Evolutionary conservation across 2,888 invertebrate genomes (phyloP).

Genomic region (Erebia palarica): DNA sequence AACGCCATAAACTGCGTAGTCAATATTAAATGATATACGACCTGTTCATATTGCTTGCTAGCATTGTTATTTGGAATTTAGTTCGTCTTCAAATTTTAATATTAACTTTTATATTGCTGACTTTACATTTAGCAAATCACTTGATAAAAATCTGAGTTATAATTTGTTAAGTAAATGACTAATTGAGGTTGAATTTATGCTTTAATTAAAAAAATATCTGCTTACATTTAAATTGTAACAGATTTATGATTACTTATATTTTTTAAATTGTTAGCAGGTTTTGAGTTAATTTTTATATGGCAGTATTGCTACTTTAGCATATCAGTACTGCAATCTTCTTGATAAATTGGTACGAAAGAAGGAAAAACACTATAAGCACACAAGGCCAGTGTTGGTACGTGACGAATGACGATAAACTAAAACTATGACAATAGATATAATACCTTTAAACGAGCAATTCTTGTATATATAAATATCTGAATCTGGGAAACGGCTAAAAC

Average conservation of each 20-base stretch:
- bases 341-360: background rate
- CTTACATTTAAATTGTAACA: background rate
- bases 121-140: background rate
- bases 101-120: slow-evolving; percentile 10
- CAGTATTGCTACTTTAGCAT: background rate
- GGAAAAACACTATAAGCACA: background rate
- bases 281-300: background rate
- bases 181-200: background rate
- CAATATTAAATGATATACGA: slow-evolving; percentile 30
- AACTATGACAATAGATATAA: background rate
- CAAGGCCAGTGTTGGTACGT: background rate
- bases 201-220: background rate
- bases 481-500: too few relatives aligned
- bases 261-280: background rate
- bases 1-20: slow-evolving; percentile 32
- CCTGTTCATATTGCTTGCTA: slow-evolving; percentile 26
- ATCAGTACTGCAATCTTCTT: background rate
- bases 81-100: background rate
- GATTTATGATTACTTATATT: background rate
- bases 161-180: background rate
- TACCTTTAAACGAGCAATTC: too few relatives aligned
- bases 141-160: too few relatives aligned
- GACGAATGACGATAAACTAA: slow-evolving; percentile 5
- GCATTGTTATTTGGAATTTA: background rate
- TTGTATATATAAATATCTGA: too few relatives aligned